A percentile compares a stretch with the other conserved stretches of the same genome.
These are phyloP conservation scores for Sycophaga agraensis DNA, from an alignment of 1,140 invertebrate species.

Conservation along the genomic window DNA sequence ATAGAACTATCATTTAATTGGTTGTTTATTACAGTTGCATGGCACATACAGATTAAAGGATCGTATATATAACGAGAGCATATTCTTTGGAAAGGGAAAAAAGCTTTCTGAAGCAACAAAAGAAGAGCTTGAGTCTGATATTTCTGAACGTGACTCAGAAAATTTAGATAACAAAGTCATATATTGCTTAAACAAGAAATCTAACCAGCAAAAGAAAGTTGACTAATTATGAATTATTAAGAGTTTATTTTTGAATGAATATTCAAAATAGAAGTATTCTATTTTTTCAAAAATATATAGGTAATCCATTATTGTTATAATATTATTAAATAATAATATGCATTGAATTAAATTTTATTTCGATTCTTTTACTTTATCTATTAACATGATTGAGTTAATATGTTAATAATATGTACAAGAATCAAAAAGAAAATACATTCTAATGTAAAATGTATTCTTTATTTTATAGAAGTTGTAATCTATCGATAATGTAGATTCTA, in stretches of 20 bases:
- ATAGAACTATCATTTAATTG: background rate
- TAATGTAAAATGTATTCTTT: too few species aligned
- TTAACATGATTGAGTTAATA: too few species aligned
- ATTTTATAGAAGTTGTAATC: too few species aligned
- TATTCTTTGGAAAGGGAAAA: conserved; percentile 65
- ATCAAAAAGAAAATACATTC: too few species aligned
- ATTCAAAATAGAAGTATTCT: too few species aligned
- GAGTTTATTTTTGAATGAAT: too few species aligned
- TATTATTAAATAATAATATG: too few species aligned
- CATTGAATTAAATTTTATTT: too few species aligned
- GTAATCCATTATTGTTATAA: too few species aligned
- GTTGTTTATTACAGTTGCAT: conserved; percentile 58
- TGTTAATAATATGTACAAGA: background rate
- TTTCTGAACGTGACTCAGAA: conserved; percentile 56
- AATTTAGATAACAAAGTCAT: conserved; percentile 51
- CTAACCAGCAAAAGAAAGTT: conserved; percentile 17
- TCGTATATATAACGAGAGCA: conserved; percentile 68
- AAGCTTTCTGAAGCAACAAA: conserved; percentile 50
- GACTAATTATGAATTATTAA: background rate
- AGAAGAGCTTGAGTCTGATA: conserved; percentile 55
- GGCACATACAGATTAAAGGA: conserved; percentile 67
- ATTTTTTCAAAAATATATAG: too few species aligned
- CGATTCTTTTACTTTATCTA: too few species aligned
- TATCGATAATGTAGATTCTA: too few species aligned
- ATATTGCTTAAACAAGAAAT: conserved; percentile 34